These are phyloP conservation scores for Philaenus spumarius DNA, from an alignment of 1,140 invertebrate species.

Conservation along the genomic window DNA sequence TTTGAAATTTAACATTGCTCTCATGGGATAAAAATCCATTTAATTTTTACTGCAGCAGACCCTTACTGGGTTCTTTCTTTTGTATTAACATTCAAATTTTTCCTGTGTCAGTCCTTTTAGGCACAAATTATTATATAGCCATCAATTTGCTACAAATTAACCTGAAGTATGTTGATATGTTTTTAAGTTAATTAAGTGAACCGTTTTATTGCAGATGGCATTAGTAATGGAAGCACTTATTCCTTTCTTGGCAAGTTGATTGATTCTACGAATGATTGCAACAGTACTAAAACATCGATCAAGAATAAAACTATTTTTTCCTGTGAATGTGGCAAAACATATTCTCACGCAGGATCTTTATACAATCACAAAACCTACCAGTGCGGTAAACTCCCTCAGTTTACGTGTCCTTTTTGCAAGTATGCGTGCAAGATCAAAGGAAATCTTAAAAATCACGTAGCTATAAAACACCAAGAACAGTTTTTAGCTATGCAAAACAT, in stretches of 20 bases:
- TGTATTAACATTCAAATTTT: too few species aligned
- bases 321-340: conserved; percentile 41
- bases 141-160: too few species aligned
- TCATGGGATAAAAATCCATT: too few species aligned
- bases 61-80: too few species aligned
- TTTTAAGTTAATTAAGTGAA: too few species aligned
- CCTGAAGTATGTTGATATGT: too few species aligned
- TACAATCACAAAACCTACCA: conserved; percentile 31
- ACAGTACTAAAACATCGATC: conserved; percentile 5
- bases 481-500: not conserved
- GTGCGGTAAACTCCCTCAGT: conserved; percentile 44
- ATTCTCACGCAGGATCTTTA: conserved; percentile 42
- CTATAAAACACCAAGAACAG: not conserved
- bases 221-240: not conserved
- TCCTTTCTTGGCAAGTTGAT: too few species aligned
- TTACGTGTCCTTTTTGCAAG: conserved; percentile 53
- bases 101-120: too few species aligned
- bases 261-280: not conserved
- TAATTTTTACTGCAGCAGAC: too few species aligned
- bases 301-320: conserved; percentile 2
- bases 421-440: conserved; percentile 12
- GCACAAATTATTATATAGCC: too few species aligned
- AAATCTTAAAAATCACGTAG: conserved; percentile 4
- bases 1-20: too few species aligned
- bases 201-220: too few species aligned